Conservation (phyloP, 1,140 invertebrate species). For the Sipha flava region DNA sequence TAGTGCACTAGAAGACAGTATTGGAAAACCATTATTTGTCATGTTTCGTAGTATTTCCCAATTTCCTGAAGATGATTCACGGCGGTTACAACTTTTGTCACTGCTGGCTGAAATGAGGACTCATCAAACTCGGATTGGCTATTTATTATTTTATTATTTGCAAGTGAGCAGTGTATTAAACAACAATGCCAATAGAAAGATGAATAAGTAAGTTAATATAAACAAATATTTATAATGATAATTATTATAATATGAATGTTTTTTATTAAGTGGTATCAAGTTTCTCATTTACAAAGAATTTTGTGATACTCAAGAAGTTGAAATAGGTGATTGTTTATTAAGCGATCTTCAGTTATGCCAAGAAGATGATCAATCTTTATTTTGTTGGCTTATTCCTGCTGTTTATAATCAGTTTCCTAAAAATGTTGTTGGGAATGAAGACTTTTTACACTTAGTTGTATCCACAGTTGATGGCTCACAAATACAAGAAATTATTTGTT, state of each 20-base stretch:
- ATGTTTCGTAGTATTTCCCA: conserved; percentile 67
- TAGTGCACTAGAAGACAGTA: conserved; percentile 58
- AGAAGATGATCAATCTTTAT: conserved; percentile 74
- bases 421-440: conserved; percentile 73
- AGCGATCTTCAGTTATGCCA: conserved; percentile 73
- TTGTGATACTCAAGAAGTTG: conserved; percentile 69
- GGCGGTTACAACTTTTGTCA: conserved; percentile 62
- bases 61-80: conserved; percentile 65
- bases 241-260: conserved; percentile 32
- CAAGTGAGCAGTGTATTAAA: conserved; percentile 59
- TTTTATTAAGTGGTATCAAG: conserved; percentile 54
- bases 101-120: conserved; percentile 66
- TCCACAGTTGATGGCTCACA: conserved; percentile 80
- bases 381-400: conserved; percentile 84
- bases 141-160: conserved; percentile 76
- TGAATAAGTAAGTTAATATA: conserved; percentile 44
- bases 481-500: conserved; percentile 79
- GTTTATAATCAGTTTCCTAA: conserved; percentile 84
- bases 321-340: conserved; percentile 65
- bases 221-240: conserved; percentile 39
- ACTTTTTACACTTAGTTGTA: conserved; percentile 76
- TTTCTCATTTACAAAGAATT: conserved; percentile 76
- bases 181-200: conserved; percentile 45
- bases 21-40: conserved; percentile 71
- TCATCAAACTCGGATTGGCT: conserved; percentile 65